Percentiles rank a stretch among this genome's conserved stretches.
Evolutionary conservation across 2,888 invertebrate species (phyloP).

Genomic region (Drosophila putrida): DNA sequence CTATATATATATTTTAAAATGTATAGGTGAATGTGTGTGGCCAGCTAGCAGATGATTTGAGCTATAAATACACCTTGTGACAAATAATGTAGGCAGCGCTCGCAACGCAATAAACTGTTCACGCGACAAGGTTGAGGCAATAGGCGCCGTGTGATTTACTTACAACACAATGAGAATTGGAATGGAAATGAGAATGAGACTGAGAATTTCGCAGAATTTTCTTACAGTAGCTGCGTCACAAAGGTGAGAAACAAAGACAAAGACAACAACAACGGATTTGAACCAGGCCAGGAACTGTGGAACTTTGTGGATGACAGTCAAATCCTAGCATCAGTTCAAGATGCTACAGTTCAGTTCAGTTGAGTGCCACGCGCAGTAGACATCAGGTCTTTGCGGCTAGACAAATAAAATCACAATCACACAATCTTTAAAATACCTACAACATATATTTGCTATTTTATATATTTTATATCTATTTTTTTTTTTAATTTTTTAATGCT

Average conservation of each 20-base stretch:
- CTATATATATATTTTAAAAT: constrained; percentile 11
- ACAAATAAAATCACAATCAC: constrained; percentile 57
- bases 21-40: constrained; percentile 32
- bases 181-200: constrained; percentile 1
- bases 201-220: constrained; percentile 26
- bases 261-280: constrained; percentile 35
- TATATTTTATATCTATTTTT: constrained; percentile 1
- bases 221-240: constrained; percentile 30
- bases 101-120: constrained; percentile 73
- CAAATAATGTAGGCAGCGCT: constrained; percentile 45
- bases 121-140: constrained; percentile 71
- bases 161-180: constrained; percentile 29
- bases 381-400: constrained; percentile 39
- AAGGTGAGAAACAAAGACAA: constrained; percentile 69
- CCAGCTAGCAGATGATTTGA: constrained; percentile 42
- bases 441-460: constrained; percentile 15
- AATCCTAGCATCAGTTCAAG: constrained; percentile 45
- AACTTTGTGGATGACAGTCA: constrained; percentile 43
- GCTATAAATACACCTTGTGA: constrained; percentile 66
- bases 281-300: constrained; percentile 20
- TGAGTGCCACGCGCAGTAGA: constrained; percentile 53
- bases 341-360: constrained; percentile 10
- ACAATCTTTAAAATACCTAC: constrained; percentile 1
- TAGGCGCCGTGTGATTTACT: constrained; percentile 53
- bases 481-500: constrained; percentile 16